Evolutionary conservation across 2,113 vertebrate species (phyloP).

Genomic region (Casuarius casuarius): DNA sequence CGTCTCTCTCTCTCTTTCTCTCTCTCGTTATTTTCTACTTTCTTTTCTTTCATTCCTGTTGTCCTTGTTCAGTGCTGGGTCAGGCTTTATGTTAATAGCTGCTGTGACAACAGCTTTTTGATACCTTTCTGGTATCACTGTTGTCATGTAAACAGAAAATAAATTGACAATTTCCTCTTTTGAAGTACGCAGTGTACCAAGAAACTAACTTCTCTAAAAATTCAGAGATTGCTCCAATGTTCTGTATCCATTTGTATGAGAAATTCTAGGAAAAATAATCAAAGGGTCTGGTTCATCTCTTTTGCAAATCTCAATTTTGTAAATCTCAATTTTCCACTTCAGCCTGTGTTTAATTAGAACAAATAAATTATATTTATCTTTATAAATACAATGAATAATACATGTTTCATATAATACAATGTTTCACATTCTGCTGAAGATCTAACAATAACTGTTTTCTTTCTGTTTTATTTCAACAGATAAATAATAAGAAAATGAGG

Average conservation of each 20-base stretch:
- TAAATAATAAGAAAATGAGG: not conserved
- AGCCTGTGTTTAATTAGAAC: not conserved
- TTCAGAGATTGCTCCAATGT: not conserved
- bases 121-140: not conserved
- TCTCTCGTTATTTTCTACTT: not conserved
- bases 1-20: too few species aligned
- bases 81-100: not conserved
- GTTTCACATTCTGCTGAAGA: not conserved
- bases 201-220: not conserved
- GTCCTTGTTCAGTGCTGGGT: not conserved
- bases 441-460: not conserved
- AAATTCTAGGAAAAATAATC: not conserved
- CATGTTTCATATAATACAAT: not conserved
- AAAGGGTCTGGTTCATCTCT: not conserved
- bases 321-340: not conserved
- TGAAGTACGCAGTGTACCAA: not conserved
- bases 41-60: not conserved
- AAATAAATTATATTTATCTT: not conserved
- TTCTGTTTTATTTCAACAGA: not conserved
- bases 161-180: not conserved
- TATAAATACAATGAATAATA: not conserved
- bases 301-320: not conserved
- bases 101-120: not conserved
- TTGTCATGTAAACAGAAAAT: not conserved
- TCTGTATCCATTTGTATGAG: not conserved